Base-by-base conservation (phyloP, 2,797 vertebrate genomes). In the Orientallactaga sibirica region DNA sequence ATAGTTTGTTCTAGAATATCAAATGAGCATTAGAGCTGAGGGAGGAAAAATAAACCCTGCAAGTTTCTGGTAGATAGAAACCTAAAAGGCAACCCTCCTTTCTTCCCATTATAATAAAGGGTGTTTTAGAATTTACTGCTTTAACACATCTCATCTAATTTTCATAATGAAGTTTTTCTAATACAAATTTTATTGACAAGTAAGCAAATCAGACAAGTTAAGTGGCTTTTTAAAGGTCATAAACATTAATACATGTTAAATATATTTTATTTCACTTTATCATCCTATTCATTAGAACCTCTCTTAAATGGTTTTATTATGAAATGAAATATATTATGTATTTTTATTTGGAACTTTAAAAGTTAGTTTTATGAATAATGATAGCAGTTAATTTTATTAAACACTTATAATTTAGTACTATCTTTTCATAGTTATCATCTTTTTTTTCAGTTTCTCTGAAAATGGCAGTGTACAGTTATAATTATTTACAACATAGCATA, bases 381-480 rank as follows among this genome's bases (percentile, higher is more conserved):
- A 76, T 19, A 77, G 66, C 43, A 64, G 15, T 48, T 83, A 74
- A 88, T 71, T 74, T 74, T 80, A 29, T 68, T 64, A 75, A 86
- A 14, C 15, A 19, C 14, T 78, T 85, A 67, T 24, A 58, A 61
- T 82, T 96, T 29, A 91, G 33, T 82, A n/a, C 80, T 43, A n/a
- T 14, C 68, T 93, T 5, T 64, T 52, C 12, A 24, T 61, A 24
- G 41, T 90, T 18, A 33, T 58, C 19, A n/a, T 81, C 61, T 58
- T 74, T 58, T 58, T 52, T 12, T 58, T 58, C 55, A 58, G 55
- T 58, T 67, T 83, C 58, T 92, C 85, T 87, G 90, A 77, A 94
- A 93, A 77, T 84, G 29, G 2, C 15, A 43, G 9, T 89, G 7
- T 86, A 29, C 58, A 29, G 70, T 62, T 66, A 33, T 43, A 90